These are phyloP conservation scores for Eristalinus sepulchralis DNA, from an alignment of 2,888 invertebrate genomes.

Conservation along the genomic window DNA sequence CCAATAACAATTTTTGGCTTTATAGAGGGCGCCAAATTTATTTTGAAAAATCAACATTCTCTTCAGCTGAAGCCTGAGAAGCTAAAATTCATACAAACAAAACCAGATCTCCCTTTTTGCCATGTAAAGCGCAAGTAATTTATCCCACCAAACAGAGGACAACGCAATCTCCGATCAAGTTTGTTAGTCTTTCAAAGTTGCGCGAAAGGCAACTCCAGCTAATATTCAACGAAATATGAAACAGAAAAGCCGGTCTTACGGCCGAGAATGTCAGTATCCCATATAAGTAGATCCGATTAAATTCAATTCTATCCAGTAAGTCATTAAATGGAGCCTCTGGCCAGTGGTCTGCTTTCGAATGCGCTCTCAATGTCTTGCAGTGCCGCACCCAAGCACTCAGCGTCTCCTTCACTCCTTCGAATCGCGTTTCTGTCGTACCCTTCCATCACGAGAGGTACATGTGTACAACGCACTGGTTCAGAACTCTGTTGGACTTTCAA, in stretches of 20 bases:
- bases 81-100: not conserved
- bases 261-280: conserved; percentile 54
- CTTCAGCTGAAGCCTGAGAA: too few species aligned
- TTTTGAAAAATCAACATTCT: too few species aligned
- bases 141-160: not conserved
- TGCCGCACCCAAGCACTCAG: conserved; percentile 61
- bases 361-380: conserved; percentile 62
- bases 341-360: conserved; percentile 66
- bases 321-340: conserved; percentile 37
- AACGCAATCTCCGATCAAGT: not conserved
- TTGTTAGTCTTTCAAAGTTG: conserved; percentile 29
- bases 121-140: not conserved
- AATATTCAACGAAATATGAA: conserved; percentile 42
- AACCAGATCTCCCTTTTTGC: not conserved
- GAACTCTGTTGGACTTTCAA: conserved; percentile 48
- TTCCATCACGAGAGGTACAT: not conserved
- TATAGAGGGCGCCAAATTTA: too few species aligned
- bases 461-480: conserved; percentile 56
- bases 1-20: too few species aligned
- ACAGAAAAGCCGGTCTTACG: conserved; percentile 58
- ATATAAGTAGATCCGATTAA: conserved; percentile 69
- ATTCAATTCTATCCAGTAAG: conserved; percentile 63
- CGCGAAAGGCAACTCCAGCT: conserved; percentile 54
- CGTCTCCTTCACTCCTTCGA: conserved; percentile 19
- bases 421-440: conserved; percentile 1